Conservation (phyloP, 2,113 vertebrate species). For the Hypanus sabinus region DNA sequence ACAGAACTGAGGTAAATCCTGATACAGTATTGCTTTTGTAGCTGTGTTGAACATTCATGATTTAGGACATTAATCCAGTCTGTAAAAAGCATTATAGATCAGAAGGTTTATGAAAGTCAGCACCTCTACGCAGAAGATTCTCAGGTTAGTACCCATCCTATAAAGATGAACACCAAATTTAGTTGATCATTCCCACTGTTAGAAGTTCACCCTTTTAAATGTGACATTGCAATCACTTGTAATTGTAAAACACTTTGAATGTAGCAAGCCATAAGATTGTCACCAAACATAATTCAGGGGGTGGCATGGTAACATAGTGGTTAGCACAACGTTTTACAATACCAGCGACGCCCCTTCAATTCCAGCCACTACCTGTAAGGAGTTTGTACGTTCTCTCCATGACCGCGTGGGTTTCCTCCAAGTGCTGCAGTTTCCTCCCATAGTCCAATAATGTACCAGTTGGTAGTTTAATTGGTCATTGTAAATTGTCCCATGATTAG, state of each 20-base stretch:
- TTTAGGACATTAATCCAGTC: not conserved
- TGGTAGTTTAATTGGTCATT: too few species aligned
- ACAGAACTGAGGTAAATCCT: not conserved
- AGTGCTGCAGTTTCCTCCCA: too few species aligned
- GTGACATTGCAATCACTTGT: not conserved
- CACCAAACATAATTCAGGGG: too few species aligned
- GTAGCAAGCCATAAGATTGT: too few species aligned
- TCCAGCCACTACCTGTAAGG: too few species aligned
- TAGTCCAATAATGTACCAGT: too few species aligned
- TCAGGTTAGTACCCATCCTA: not conserved
- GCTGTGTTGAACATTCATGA: not conserved
- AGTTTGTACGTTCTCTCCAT: too few species aligned
- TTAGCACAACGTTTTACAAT: too few species aligned
- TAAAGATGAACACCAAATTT: not conserved
- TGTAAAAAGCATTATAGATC: not conserved
- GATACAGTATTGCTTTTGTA: not conserved
- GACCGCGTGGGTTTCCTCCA: too few species aligned
- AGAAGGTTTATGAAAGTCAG: not conserved
- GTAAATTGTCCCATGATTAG: too few species aligned
- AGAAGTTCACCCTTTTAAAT: not conserved
- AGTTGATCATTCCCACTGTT: not conserved
- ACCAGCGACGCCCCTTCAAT: too few species aligned
- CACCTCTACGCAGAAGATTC: not conserved
- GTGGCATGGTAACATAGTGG: too few species aligned
- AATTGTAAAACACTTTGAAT: not conserved